Conservation (phyloP, 2,888 invertebrate genomes). For the Caenorhabditis angaria region DNA sequence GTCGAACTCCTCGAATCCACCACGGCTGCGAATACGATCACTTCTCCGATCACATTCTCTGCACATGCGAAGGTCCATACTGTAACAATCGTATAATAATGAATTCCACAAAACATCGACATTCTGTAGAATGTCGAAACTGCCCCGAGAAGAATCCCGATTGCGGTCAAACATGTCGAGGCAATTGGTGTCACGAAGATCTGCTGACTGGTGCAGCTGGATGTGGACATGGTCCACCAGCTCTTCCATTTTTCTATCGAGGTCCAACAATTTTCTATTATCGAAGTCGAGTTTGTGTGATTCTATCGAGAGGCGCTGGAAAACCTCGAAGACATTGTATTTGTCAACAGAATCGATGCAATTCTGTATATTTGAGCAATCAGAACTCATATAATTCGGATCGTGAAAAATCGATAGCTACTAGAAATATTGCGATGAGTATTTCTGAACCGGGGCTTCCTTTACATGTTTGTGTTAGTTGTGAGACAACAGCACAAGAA, state of each 20-base stretch:
- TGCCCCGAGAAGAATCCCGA: slow-evolving; percentile 68
- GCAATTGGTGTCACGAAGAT: slow-evolving; percentile 69
- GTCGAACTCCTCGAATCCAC: slow-evolving; percentile 61
- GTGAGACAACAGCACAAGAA: slow-evolving; percentile 67
- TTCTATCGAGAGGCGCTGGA: slow-evolving; percentile 62
- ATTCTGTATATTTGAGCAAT: slow-evolving; percentile 13
- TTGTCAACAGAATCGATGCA: slow-evolving; percentile 61
- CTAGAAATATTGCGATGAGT: slow-evolving; percentile 46
- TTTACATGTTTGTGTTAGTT: slow-evolving; percentile 62
- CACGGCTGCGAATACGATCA: slow-evolving; percentile 70
- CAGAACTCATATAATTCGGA: not conserved
- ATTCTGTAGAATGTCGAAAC: slow-evolving; percentile 63
- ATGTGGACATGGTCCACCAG: slow-evolving; percentile 70
- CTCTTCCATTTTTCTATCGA: slow-evolving; percentile 68
- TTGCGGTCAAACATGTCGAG: slow-evolving; percentile 65
- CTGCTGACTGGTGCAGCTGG: slow-evolving; percentile 63
- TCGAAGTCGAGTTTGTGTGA: slow-evolving; percentile 64
- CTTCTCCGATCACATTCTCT: slow-evolving; percentile 65
- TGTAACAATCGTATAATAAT: slow-evolving; percentile 67
- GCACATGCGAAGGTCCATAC: slow-evolving; percentile 67
- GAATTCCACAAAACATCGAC: slow-evolving; percentile 32
- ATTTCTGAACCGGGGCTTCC: slow-evolving; percentile 34
- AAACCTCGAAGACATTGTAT: slow-evolving; percentile 65
- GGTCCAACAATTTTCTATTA: slow-evolving; percentile 63
- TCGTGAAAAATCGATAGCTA: slow-evolving; percentile 33